phyloP scores from a whole-genome alignment of 2,113 vertebrate species.

The Rhinoderma darwinii region DNA sequence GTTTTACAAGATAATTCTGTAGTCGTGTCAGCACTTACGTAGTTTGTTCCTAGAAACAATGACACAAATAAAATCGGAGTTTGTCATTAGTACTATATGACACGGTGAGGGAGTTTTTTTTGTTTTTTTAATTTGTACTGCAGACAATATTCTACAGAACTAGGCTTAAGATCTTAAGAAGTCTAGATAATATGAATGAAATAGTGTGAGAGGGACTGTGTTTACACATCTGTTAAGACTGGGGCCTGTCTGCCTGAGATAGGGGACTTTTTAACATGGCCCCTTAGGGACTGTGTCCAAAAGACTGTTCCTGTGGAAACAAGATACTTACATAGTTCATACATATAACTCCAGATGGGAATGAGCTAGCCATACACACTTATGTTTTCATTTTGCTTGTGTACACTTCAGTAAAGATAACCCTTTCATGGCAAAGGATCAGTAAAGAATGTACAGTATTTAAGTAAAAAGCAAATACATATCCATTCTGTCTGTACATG shows the following conservation, averaged over 20 bases:
- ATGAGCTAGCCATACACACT: conserved; percentile 31
- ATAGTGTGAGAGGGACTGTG: conserved; percentile 26
- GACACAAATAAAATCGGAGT: background rate
- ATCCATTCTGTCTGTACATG: background rate
- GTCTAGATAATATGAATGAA: conserved; percentile 29
- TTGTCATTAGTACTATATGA: background rate
- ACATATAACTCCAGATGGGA: conserved; percentile 40
- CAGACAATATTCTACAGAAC: conserved; percentile 29
- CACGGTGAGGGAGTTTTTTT: background rate
- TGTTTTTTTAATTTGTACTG: background rate
- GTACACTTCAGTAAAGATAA: conserved; percentile 8
- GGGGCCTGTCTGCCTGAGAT: conserved; percentile 47
- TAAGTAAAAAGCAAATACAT: background rate
- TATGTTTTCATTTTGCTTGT: conserved; percentile 50
- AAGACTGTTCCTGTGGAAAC: conserved; percentile 51
- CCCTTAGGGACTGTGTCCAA: conserved; percentile 44
- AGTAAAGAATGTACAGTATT: background rate
- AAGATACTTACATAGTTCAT: conserved; percentile 45
- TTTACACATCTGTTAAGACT: conserved; percentile 49
- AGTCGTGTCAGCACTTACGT: background rate
- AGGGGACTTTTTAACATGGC: conserved; percentile 47
- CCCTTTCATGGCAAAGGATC: conserved; percentile 25
- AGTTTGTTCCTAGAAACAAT: background rate
- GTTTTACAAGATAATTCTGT: background rate
- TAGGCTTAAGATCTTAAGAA: conserved; percentile 14